Evolutionary conservation across 2,797 vertebrate genomes (phyloP).

Genomic region (Cryptoprocta ferox): DNA sequence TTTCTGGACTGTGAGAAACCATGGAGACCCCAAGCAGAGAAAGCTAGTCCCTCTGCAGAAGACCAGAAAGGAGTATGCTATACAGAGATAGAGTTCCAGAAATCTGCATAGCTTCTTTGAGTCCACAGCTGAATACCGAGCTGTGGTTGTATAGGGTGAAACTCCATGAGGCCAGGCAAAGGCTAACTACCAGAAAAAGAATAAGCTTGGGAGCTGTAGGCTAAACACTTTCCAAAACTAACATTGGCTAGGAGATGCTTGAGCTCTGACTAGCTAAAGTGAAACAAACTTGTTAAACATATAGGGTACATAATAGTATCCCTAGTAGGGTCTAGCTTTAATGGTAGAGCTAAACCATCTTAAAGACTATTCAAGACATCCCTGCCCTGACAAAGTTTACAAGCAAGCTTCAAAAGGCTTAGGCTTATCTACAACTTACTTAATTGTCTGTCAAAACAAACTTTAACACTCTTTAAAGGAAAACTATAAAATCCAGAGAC

Average conservation of each 20-base stretch:
- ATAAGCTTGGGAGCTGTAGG: not conserved
- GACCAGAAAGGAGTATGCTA: not conserved
- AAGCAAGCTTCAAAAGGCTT: not conserved
- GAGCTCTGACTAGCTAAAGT: not conserved
- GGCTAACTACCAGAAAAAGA: not conserved
- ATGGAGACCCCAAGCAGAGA: not conserved
- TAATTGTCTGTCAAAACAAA: slow-evolving; percentile 9
- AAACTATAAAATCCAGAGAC: slow-evolving; percentile 44
- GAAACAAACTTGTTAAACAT: not conserved
- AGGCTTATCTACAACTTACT: not conserved
- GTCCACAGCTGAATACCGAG: not conserved
- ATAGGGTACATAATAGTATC: not conserved
- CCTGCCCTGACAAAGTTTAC: not conserved
- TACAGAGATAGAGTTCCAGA: not conserved
- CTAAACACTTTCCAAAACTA: not conserved
- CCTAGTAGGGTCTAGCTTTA: not conserved
- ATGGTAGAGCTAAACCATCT: not conserved
- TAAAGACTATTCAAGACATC: not conserved
- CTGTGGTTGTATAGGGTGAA: not conserved
- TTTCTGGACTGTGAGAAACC: not conserved
- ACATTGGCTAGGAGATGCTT: not conserved
- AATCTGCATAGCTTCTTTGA: not conserved
- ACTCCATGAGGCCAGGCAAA: not conserved
- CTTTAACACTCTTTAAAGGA: not conserved
- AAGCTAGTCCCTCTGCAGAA: not conserved